phyloP scores from a whole-genome alignment of 2,113 vertebrate genomes.

The Mastomys coucha region DNA sequence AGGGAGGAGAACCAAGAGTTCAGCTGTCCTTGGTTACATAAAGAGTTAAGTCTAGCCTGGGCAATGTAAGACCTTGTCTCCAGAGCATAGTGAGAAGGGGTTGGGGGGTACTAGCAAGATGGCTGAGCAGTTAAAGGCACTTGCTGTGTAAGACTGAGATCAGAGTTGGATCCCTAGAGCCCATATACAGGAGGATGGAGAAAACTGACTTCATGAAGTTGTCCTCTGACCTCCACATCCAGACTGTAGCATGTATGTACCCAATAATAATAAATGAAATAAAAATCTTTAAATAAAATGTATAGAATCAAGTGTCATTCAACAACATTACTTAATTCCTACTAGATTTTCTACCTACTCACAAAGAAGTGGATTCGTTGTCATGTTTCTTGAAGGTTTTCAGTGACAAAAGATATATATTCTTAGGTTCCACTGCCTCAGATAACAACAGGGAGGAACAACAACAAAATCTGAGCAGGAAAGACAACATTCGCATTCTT shows the following conservation, averaged over 20 bases:
- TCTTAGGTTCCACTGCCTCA: neutral
- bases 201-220: neutral
- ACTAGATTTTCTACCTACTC: neutral
- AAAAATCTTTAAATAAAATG: neutral
- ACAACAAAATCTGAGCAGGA: neutral
- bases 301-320: neutral
- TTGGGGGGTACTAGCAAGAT: neutral
- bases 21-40: neutral
- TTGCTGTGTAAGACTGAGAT: neutral
- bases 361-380: neutral
- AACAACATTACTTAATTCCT: conserved; percentile 19
- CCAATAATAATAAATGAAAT: neutral
- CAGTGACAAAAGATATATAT: conserved; percentile 6
- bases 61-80: neutral
- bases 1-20: neutral
- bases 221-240: neutral
- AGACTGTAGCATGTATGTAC: neutral
- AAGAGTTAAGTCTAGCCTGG: neutral
- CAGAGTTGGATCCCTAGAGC: neutral
- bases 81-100: neutral
- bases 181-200: neutral
- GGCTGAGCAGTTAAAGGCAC: neutral
- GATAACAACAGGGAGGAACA: neutral
- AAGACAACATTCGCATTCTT: neutral
- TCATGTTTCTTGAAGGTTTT: neutral